phyloP scores from a whole-genome alignment of 2,888 invertebrate species.

The Julus scanicus region DNA sequence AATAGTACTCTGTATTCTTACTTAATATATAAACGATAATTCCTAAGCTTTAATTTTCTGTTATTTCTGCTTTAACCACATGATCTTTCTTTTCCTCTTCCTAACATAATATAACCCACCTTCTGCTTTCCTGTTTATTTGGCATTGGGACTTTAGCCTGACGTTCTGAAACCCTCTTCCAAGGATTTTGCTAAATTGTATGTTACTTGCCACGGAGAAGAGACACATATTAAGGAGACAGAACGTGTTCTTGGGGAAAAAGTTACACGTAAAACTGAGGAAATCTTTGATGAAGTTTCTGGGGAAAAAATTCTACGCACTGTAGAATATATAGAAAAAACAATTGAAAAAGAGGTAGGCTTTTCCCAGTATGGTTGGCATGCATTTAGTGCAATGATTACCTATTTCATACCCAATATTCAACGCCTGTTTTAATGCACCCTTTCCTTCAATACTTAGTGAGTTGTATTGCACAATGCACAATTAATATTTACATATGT shows the following conservation, averaged over 20 bases:
- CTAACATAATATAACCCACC: slow-evolving; percentile 4
- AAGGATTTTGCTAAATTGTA: slow-evolving; percentile 85
- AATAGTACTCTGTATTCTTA: neutral
- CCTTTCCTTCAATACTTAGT: slow-evolving; percentile 5
- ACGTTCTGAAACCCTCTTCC: slow-evolving; percentile 72
- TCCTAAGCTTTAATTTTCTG: neutral
- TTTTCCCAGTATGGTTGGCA: slow-evolving; percentile 24
- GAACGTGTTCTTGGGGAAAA: slow-evolving; percentile 90
- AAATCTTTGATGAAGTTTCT: slow-evolving; percentile 85
- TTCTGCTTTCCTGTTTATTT: slow-evolving; percentile 13
- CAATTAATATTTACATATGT: neutral
- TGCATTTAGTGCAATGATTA: slow-evolving; percentile 44
- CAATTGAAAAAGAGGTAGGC: slow-evolving; percentile 93
- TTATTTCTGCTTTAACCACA: slow-evolving; percentile 1
- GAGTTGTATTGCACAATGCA: neutral
- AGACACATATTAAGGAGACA: slow-evolving; percentile 85
- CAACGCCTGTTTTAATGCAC: neutral
- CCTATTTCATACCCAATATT: neutral
- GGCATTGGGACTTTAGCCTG: slow-evolving; percentile 51
- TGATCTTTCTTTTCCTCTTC: slow-evolving; percentile 6
- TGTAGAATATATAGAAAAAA: slow-evolving; percentile 93
- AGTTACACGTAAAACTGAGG: slow-evolving; percentile 86
- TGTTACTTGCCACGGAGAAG: slow-evolving; percentile 86
- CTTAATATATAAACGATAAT: neutral
- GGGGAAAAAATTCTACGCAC: slow-evolving; percentile 89